phyloP scores from a whole-genome alignment of 2,113 vertebrate genomes.

The Meriones unguiculatus region DNA sequence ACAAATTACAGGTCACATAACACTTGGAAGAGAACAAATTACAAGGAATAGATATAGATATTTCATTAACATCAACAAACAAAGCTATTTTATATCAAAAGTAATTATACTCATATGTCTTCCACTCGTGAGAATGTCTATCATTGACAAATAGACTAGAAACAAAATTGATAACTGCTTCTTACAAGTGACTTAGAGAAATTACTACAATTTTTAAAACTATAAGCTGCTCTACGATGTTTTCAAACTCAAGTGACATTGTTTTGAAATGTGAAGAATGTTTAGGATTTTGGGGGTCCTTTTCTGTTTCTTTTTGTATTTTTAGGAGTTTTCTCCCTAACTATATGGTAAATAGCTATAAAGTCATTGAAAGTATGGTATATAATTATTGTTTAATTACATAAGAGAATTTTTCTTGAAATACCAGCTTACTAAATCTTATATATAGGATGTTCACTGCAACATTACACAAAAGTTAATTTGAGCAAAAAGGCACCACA shows the following conservation, averaged over 20 bases:
- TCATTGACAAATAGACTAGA: not conserved
- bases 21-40: conserved; percentile 32
- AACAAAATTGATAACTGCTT: conserved; percentile 39
- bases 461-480: conserved; percentile 24
- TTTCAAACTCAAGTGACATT: not conserved
- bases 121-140: not conserved
- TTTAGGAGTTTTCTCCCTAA: not conserved
- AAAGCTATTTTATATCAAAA: conserved; percentile 39
- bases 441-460: not conserved
- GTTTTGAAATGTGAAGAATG: not conserved
- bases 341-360: conserved; percentile 14
- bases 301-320: not conserved
- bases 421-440: not conserved
- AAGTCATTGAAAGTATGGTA: conserved; percentile 4
- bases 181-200: conserved; percentile 18
- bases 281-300: not conserved
- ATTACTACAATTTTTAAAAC: conserved; percentile 54
- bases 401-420: conserved; percentile 26
- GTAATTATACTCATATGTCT: conserved; percentile 1
- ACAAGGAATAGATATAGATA: conserved; percentile 22
- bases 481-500: not conserved
- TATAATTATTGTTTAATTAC: not conserved
- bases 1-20: conserved; percentile 46
- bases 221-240: not conserved
- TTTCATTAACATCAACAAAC: not conserved